A percentile compares a stretch with the other conserved stretches of the same genome.
Evolutionary conservation across 2,113 vertebrate species (phyloP).

Genomic region (Elanoides forficatus): DNA sequence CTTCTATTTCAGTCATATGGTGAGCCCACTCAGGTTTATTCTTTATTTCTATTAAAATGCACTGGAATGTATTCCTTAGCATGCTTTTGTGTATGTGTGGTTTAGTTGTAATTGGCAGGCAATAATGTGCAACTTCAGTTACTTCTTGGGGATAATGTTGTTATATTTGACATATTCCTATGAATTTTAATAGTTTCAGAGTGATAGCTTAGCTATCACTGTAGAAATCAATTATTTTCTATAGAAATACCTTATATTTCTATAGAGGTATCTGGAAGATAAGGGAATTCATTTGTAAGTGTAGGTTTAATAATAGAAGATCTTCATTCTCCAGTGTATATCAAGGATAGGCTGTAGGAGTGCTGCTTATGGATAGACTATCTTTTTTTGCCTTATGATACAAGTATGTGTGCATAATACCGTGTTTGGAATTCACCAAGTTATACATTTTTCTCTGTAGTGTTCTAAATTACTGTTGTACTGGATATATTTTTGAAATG

Average conservation of each 20-base stretch:
- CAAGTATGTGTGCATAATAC: slow-evolving; percentile 25
- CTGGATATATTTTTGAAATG: slow-evolving; percentile 62
- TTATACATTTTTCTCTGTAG: slow-evolving; percentile 51
- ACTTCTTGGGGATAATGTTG: not conserved
- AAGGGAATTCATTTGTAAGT: not conserved
- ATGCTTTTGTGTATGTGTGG: not conserved
- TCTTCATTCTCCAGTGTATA: slow-evolving; percentile 17
- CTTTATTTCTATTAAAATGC: not conserved
- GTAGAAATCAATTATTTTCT: not conserved
- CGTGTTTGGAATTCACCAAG: slow-evolving; percentile 53
- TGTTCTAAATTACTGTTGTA: slow-evolving; percentile 70
- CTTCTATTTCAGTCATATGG: not conserved
- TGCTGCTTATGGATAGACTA: slow-evolving; percentile 57
- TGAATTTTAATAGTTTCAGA: not conserved
- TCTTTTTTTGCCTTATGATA: slow-evolving; percentile 60
- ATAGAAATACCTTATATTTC: not conserved
- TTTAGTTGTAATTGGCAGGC: not conserved
- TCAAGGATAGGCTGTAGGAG: slow-evolving; percentile 45
- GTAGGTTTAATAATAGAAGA: not conserved
- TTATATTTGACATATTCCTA: not conserved
- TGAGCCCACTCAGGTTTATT: not conserved
- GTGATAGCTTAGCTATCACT: not conserved
- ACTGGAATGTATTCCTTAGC: not conserved
- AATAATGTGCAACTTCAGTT: not conserved
- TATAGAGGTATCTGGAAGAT: not conserved